Evolutionary conservation across 1,140 invertebrate genomes (phyloP).

Genomic region (Panagrolaimus sp.): DNA sequence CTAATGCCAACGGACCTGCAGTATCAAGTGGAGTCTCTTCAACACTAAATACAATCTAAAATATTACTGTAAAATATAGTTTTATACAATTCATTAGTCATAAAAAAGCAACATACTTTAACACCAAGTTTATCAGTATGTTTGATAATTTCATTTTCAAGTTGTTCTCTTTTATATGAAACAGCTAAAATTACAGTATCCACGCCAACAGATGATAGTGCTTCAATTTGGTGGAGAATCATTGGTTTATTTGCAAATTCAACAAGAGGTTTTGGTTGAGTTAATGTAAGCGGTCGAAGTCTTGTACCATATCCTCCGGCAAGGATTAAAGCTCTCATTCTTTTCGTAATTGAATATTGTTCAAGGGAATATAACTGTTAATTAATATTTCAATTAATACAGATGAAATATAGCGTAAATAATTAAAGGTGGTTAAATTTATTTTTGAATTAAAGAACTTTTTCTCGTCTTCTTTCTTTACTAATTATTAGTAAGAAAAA

Average conservation of each 20-base stretch:
- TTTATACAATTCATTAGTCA: conserved; percentile 73
- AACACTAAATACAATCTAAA: too few relatives aligned
- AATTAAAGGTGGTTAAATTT: too few relatives aligned
- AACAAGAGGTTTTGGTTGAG: conserved; percentile 88
- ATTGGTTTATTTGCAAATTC: conserved; percentile 66
- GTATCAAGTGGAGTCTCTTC: too few relatives aligned
- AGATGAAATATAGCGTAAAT: too few relatives aligned
- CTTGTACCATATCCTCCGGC: conserved; percentile 78
- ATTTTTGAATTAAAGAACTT: too few relatives aligned
- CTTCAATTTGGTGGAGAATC: conserved; percentile 78
- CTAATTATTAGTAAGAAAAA: too few relatives aligned
- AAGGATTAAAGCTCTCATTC: too few relatives aligned
- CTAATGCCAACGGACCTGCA: too few relatives aligned
- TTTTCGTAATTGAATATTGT: too few relatives aligned
- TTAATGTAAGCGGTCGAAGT: conserved; percentile 84
- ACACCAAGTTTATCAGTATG: conserved; percentile 72
- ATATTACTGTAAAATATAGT: conserved; percentile 60
- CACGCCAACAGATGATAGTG: conserved; percentile 71
- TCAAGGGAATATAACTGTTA: too few relatives aligned
- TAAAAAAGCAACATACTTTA: conserved; percentile 80
- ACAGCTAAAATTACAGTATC: conserved; percentile 84
- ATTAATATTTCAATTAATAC: too few relatives aligned
- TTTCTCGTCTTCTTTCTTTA: too few relatives aligned
- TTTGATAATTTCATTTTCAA: conserved; percentile 84
- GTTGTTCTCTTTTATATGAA: conserved; percentile 89